These are phyloP conservation scores for Dicentrarchus labrax DNA, from an alignment of 2,113 vertebrate genomes.

Conservation along the genomic window DNA sequence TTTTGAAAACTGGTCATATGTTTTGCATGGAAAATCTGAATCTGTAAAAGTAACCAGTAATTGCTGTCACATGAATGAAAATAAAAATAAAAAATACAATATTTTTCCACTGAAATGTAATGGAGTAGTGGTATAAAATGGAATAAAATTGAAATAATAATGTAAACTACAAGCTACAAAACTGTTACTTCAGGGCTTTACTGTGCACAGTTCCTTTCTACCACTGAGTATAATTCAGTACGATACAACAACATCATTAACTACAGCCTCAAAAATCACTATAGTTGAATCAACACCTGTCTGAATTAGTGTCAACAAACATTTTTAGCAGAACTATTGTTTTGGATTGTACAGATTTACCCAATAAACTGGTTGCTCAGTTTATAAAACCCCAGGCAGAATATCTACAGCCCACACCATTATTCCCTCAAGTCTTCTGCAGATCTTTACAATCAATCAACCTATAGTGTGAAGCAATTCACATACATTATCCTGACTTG, in stretches of 20 bases:
- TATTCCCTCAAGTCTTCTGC: neutral
- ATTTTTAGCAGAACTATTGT: neutral
- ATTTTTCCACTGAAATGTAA: neutral
- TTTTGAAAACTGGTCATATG: neutral
- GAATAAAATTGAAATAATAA: neutral
- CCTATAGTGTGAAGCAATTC: neutral
- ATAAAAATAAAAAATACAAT: neutral
- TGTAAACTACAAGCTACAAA: neutral
- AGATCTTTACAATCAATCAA: neutral
- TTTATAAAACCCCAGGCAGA: neutral
- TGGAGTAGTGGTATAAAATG: neutral
- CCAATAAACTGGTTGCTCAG: neutral
- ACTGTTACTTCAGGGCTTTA: neutral
- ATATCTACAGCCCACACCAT: no score
- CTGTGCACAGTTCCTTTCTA: neutral
- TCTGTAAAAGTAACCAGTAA: neutral
- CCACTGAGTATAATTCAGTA: neutral
- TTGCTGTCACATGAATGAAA: neutral
- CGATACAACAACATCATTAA: neutral
- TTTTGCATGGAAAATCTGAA: neutral
- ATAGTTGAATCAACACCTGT: neutral
- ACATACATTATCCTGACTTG: neutral
- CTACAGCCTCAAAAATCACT: neutral
- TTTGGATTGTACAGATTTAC: neutral
- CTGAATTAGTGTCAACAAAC: neutral